Evolutionary conservation across 2,888 invertebrate species (phyloP), one percentile per base, ranked within the genome.

Genomic region (Sycophila texana): DNA sequence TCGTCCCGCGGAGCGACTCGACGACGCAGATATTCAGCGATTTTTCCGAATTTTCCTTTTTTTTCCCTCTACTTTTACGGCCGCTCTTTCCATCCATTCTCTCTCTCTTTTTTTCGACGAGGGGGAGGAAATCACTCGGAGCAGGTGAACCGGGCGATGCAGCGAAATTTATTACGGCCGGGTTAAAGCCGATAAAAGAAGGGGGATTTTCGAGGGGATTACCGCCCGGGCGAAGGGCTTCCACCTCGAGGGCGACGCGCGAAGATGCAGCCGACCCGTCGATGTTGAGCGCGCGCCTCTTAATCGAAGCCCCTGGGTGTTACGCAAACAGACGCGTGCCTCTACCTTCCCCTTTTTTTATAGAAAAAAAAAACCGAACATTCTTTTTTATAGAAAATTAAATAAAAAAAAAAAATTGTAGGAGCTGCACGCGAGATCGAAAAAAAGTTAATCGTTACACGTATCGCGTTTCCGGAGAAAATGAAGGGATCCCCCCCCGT

Each of bases 171-270:
- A 80, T 80, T 79, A 74, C 49, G 39, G 30, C 53, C 39, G 68
- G 68, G 79, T 73, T 74, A 71, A 72, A 71, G 75, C 79, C 71
- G 79, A 79, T 79, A 79, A 79, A 79, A 79, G 39, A 39, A 51
- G 61, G 74, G 58, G 71, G 71, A 72, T 72, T 76, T 73, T 74
- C 70, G 65, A 80, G 77, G 49, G 80, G 80, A 80, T 80, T 80
- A 80, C 67, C 63, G 53, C 20, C 71, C 30, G 39, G 57, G 20
- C 18, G 39, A 12, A 39, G 61, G 18, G 68, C 55, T 71, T 26
- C 63, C 74, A 18, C 22, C 13, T 12, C 18, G 49, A 66, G 66
- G 60, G 39, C 49, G 67, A 26, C 49, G 57, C 47, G 57, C 47
- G 55, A 51, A 26, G 57, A 20, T 67, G 20, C 66, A 70, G 55